A percentile compares a stretch with the other conserved stretches of the same genome.
phyloP scores from a whole-genome alignment of 2,113 vertebrate genomes.

The Oryzias woworae region DNA sequence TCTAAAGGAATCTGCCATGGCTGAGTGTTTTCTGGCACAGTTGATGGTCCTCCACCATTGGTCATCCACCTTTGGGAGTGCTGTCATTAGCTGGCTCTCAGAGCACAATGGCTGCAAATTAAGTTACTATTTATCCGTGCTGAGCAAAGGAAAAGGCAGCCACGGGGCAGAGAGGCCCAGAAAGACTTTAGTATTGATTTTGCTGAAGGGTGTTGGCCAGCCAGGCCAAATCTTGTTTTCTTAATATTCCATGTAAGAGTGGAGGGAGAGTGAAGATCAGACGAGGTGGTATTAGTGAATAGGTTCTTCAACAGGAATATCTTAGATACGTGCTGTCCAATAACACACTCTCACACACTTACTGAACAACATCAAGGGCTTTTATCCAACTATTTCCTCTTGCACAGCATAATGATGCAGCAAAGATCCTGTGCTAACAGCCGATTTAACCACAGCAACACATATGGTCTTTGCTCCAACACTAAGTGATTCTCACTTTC shows the following conservation, averaged over 20 bases:
- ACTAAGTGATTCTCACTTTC: conserved; percentile 64
- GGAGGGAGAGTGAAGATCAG: conserved; percentile 44
- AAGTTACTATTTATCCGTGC: conserved; percentile 85
- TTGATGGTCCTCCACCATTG: conserved; percentile 67
- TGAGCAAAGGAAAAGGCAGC: conserved; percentile 79
- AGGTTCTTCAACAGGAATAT: conserved; percentile 58
- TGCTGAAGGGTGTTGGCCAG: conserved; percentile 72
- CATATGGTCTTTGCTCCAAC: conserved; percentile 47
- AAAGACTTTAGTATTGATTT: conserved; percentile 87
- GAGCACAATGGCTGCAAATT: conserved; percentile 81
- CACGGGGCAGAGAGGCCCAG: conserved; percentile 70
- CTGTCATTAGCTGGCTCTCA: conserved; percentile 81
- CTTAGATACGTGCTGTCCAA: conserved; percentile 51
- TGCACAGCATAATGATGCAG: conserved; percentile 61
- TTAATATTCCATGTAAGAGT: conserved; percentile 62
- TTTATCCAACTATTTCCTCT: conserved; percentile 70
- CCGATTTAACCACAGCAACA: conserved; percentile 53
- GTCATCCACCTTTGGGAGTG: conserved; percentile 72
- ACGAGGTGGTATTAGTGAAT: conserved; percentile 48
- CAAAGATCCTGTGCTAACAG: conserved; percentile 64
- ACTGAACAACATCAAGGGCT: conserved; percentile 67
- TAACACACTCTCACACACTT: conserved; percentile 60
- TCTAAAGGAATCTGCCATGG: conserved; percentile 71
- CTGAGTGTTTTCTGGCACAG: conserved; percentile 64
- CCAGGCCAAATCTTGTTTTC: conserved; percentile 71